These are phyloP conservation scores for Barypeithes pellucidus DNA, from an alignment of 2,888 invertebrate species.

Conservation along the genomic window DNA sequence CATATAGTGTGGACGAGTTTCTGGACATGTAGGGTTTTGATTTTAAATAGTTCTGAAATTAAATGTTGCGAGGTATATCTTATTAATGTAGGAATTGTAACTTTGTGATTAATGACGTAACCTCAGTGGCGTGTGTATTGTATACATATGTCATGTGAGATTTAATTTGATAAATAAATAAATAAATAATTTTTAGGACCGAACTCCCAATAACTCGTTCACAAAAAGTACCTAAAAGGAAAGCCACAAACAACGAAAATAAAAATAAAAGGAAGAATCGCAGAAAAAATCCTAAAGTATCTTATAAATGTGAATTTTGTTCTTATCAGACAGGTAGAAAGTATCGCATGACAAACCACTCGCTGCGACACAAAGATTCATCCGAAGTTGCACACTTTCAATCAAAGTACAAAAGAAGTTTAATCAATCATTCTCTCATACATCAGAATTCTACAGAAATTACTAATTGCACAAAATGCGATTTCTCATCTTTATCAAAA, in stretches of 20 bases:
- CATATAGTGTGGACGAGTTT: no score
- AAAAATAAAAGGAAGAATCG: no score
- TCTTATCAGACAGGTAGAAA: neutral
- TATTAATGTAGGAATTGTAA: no score
- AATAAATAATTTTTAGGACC: no score
- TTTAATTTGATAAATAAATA: no score
- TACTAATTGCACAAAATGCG: neutral
- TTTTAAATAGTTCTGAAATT: no score
- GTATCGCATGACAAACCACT: neutral
- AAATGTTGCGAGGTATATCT: no score
- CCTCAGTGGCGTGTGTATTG: no score
- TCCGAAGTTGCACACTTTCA: neutral
- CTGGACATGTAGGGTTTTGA: no score
- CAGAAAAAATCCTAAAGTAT: neutral
- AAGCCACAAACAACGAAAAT: neutral
- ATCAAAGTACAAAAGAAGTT: neutral
- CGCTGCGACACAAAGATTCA: neutral
- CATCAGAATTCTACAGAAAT: neutral
- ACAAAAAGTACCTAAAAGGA: neutral
- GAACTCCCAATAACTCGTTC: no score
- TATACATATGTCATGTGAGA: no score
- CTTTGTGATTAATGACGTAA: no score
- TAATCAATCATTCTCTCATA: neutral
- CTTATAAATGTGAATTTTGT: neutral
- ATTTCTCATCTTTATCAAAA: neutral